Conservation (phyloP, 2,797 vertebrate genomes). For the Myotis daubentonii region DNA sequence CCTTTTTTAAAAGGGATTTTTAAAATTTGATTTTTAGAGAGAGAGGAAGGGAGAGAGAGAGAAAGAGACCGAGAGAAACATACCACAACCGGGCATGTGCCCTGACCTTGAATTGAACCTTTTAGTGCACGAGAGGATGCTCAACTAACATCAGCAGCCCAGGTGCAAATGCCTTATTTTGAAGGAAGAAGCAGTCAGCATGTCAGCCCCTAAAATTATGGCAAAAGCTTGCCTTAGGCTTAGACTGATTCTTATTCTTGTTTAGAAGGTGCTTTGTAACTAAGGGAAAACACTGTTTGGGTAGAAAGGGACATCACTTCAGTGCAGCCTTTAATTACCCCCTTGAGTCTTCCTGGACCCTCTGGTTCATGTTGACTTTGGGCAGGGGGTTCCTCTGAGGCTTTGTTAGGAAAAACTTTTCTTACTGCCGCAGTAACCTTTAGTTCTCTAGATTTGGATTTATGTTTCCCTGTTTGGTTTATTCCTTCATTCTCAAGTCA, state of each 20-base stretch:
- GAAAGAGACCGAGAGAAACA: background rate
- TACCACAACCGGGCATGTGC: background rate
- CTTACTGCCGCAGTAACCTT: background rate
- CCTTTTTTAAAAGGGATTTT: background rate
- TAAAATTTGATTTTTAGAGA: background rate
- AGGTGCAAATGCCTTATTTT: background rate
- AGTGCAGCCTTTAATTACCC: background rate
- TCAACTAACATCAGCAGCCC: background rate
- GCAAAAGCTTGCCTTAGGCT: background rate
- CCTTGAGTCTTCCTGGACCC: background rate
- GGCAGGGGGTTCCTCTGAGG: background rate
- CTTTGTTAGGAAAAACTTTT: background rate
- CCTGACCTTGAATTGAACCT: background rate
- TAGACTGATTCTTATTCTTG: background rate
- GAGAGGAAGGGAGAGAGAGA: no score
- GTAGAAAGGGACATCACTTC: background rate
- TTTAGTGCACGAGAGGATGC: no score
- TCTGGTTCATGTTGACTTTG: background rate
- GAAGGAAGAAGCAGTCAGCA: background rate
- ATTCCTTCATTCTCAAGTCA: constrained; percentile 17
- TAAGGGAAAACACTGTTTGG: background rate
- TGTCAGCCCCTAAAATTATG: background rate
- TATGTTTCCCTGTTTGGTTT: background rate
- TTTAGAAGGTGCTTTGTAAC: background rate
- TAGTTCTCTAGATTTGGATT: background rate